Percentiles rank a stretch among this genome's conserved stretches.
Evolutionary conservation across 2,113 vertebrate genomes (phyloP).

Genomic region (Semnornis frantzii): DNA sequence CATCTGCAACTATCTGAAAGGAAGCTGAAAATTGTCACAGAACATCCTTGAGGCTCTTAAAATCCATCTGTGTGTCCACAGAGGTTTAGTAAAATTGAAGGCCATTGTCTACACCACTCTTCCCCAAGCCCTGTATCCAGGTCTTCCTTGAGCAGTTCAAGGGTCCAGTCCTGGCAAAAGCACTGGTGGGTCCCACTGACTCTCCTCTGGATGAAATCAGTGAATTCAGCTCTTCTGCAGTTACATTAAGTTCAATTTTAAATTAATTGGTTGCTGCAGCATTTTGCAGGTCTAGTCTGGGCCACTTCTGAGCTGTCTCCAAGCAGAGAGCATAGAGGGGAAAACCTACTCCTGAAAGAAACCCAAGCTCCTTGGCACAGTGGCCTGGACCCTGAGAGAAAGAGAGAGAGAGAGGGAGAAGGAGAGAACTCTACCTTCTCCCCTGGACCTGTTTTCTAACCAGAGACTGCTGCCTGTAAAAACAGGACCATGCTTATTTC

Average conservation of each 20-base stretch:
- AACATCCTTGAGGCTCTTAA: neutral
- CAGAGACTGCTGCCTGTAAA: neutral
- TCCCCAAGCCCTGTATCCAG: neutral
- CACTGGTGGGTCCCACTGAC: neutral
- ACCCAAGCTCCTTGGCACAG: neutral
- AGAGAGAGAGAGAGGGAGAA: neutral
- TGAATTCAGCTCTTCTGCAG: neutral
- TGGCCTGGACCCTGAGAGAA: neutral
- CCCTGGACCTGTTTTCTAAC: neutral
- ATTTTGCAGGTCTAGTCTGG: neutral
- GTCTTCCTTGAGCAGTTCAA: neutral
- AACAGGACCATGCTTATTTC: neutral
- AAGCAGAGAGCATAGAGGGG: rapidly evolving
- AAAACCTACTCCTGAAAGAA: neutral
- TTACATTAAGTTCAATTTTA: neutral
- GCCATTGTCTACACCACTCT: neutral
- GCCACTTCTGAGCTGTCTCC: neutral
- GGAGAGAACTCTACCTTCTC: neutral
- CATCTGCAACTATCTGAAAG: neutral
- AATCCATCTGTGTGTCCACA: neutral
- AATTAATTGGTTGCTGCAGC: neutral
- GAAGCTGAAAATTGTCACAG: neutral
- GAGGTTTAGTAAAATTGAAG: neutral
- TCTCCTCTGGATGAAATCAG: neutral
- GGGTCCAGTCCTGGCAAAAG: rapidly evolving